Evolutionary conservation across 2,113 vertebrate species (phyloP).

Genomic region (Chelonoidis abingdonii): DNA sequence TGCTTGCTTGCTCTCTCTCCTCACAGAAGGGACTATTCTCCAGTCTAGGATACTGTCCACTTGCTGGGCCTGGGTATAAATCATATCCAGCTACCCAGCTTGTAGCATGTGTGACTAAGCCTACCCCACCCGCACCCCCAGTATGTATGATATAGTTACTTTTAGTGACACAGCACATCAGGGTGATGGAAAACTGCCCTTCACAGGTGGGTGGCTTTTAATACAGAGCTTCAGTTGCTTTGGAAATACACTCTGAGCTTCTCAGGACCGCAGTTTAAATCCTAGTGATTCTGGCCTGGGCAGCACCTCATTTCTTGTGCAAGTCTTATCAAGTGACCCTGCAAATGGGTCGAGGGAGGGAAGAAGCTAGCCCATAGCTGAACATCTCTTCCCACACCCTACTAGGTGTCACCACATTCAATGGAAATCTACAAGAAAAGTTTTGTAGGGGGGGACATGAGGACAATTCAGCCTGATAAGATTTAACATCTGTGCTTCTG

Average conservation of each 20-base stretch:
- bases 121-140: neutral
- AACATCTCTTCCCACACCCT: neutral
- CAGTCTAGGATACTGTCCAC: conserved; percentile 1
- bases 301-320: conserved; percentile 13
- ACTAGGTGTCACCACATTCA: conserved; percentile 1
- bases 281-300: neutral
- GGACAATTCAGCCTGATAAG: neutral
- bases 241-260: conserved; percentile 38
- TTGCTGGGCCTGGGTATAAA: conserved; percentile 23
- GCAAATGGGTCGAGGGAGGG: neutral
- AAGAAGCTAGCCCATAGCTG: neutral
- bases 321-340: neutral
- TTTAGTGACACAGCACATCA: conserved; percentile 51
- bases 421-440: neutral
- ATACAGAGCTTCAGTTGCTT: conserved; percentile 25
- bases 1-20: neutral
- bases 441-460: rapidly evolving
- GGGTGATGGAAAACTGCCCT: conserved; percentile 57
- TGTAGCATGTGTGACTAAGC: conserved; percentile 7
- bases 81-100: neutral
- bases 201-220: conserved; percentile 53
- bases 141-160: conserved; percentile 43
- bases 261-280: conserved; percentile 10
- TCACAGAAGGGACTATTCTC: conserved; percentile 22
- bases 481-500: neutral